phyloP scores from a whole-genome alignment of 2,113 vertebrate species.

The Atlantisia rogersi region DNA sequence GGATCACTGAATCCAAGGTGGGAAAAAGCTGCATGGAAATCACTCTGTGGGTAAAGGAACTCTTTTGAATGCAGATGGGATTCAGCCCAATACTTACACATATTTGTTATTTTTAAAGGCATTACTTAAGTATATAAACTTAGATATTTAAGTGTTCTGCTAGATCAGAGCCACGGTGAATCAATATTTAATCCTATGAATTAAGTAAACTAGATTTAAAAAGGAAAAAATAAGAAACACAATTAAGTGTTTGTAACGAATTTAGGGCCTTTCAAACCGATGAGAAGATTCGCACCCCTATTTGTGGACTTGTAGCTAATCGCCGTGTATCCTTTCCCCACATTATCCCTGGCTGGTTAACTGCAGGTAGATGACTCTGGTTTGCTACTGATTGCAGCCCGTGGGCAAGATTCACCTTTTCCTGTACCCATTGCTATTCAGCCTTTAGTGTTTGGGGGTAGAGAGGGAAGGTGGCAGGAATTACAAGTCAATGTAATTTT shows the following conservation, averaged over 20 bases:
- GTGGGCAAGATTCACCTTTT: neutral
- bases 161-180: neutral
- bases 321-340: accelerated
- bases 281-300: neutral
- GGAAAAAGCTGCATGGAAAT: neutral
- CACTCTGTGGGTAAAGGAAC: neutral
- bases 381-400: neutral
- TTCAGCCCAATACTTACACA: neutral
- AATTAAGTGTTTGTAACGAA: neutral
- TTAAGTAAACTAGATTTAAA: neutral
- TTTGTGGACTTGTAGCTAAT: neutral
- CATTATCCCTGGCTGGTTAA: neutral
- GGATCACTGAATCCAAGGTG: neutral
- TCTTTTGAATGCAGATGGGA: neutral
- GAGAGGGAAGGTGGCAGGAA: neutral
- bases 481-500: neutral
- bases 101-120: neutral
- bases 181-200: neutral
- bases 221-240: accelerated
- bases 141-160: neutral
- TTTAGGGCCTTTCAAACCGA: neutral
- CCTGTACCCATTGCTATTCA: neutral
- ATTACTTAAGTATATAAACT: neutral
- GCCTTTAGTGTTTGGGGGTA: neutral
- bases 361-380: neutral